phyloP scores from a whole-genome alignment of 2,797 vertebrate genomes.

The Pyrrhura leucotis region DNA sequence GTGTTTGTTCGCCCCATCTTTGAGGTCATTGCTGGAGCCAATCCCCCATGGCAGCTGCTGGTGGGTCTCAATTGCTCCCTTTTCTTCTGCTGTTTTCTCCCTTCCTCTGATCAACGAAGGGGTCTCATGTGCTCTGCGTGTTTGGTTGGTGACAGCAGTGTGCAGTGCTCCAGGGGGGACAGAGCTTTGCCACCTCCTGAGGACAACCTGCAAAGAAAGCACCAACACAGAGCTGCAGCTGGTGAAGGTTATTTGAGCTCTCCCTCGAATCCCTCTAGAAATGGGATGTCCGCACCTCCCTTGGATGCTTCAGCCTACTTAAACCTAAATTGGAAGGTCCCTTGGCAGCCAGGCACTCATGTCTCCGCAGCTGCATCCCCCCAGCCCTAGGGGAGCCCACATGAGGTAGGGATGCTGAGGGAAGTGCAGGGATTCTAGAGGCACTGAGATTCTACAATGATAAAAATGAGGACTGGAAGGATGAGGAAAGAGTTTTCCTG shows the following conservation, averaged over 20 bases:
- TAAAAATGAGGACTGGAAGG: neutral
- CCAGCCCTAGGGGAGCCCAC: neutral
- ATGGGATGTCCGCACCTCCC: neutral
- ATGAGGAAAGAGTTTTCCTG: neutral
- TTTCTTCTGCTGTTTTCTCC: neutral
- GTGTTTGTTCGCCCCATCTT: neutral
- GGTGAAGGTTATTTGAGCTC: neutral
- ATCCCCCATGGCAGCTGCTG: neutral
- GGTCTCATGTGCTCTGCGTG: neutral
- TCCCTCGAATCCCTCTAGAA: neutral
- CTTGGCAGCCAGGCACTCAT: accelerated
- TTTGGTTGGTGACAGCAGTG: neutral
- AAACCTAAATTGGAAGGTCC: neutral
- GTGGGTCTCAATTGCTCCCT: neutral
- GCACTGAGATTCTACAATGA: accelerated
- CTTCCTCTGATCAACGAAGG: neutral
- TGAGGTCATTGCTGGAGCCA: neutral
- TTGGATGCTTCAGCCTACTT: neutral
- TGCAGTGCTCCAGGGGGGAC: neutral
- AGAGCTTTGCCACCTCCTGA: neutral
- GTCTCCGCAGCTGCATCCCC: neutral
- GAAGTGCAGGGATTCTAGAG: neutral
- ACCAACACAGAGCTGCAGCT: neutral
- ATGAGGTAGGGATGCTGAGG: accelerated
- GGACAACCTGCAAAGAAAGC: constrained; percentile 9